A percentile compares a stretch with the other conserved stretches of the same genome.
Conservation (phyloP, 2,797 vertebrate genomes). For the Etheostoma nigrum region DNA sequence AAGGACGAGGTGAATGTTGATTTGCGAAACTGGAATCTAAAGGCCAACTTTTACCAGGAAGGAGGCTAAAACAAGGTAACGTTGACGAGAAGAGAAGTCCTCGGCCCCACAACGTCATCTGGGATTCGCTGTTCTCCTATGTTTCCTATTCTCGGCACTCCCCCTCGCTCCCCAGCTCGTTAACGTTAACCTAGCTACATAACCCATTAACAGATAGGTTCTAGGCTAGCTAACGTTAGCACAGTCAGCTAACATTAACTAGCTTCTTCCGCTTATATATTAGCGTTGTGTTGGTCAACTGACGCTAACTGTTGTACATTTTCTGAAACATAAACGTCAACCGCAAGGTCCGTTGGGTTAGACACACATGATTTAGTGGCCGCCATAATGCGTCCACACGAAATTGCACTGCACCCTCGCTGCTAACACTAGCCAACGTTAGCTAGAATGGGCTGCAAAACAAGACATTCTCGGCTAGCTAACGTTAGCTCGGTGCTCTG, state of each 20-base stretch:
- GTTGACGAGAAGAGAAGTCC: slow-evolving; percentile 8
- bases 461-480: slow-evolving; percentile 69
- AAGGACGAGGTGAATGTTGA: slow-evolving; percentile 71
- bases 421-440: slow-evolving; percentile 51
- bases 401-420: slow-evolving; percentile 48
- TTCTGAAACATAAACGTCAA: neutral
- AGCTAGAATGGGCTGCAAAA: slow-evolving; percentile 72
- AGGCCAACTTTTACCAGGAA: slow-evolving; percentile 52
- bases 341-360: neutral
- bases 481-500: slow-evolving; percentile 61
- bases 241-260: slow-evolving; percentile 43
- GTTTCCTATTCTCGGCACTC: slow-evolving; percentile 57
- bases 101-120: slow-evolving; percentile 12
- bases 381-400: slow-evolving; percentile 45
- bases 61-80: slow-evolving; percentile 17
- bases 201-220: slow-evolving; percentile 53
- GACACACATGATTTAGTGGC: slow-evolving; percentile 19
- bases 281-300: slow-evolving; percentile 48
- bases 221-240: slow-evolving; percentile 49
- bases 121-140: slow-evolving; percentile 12
- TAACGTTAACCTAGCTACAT: slow-evolving; percentile 57
- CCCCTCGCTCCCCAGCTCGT: slow-evolving; percentile 48
- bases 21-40: slow-evolving; percentile 29
- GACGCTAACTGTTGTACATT: neutral
- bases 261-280: slow-evolving; percentile 58